Base-by-base conservation (phyloP, 2,797 vertebrate species). In the Sebastes elongatus region DNA sequence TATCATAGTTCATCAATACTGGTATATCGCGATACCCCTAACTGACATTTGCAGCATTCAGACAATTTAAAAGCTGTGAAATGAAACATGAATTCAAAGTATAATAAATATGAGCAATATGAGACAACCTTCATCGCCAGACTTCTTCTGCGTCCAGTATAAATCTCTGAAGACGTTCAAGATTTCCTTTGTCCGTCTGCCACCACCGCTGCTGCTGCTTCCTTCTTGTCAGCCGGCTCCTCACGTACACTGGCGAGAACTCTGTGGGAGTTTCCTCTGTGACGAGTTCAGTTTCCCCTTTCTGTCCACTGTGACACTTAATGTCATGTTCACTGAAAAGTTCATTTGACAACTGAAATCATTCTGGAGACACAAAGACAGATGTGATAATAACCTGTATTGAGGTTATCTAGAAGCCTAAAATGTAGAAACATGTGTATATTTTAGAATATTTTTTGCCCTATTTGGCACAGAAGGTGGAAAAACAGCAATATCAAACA, bases 241-340 rank as follows among this genome's bases (percentile, higher is more conserved):
- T 81, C 22, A 2, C 25, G 14, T 79, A 57, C 62, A 23, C 11
- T 70, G 42, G 6, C 1, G 53, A 88, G 68, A 81, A 73, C 7
- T 69, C 63, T 33, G 80, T 81, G 86, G 90, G 88, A 89, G 86
- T 92, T 93, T 89, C 86, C 82, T 83, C 38, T 83, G 27, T 25
- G 33, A 80, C 56, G 0, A 55, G 5, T 52, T 74, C 52, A 67
- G 76, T 73, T 91, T 89, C 91, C 89, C 49, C 81, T 90, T 92
- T 92, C 56, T 80, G 75, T 77, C 67, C 80, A 73, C 25, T 42
- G 5, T 46, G 18, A 27, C 70, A 75, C 9, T n/a, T 18, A 1
- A 22, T 20, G 35, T 49, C 28, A 7, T 63, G 18, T 64, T 68
- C n/a, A 18, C 53, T 38, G 16, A 2, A 25, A 5, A 49, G 46